Evolutionary conservation across 2,113 vertebrate genomes (phyloP).

Genomic region (Mungos mungo): DNA sequence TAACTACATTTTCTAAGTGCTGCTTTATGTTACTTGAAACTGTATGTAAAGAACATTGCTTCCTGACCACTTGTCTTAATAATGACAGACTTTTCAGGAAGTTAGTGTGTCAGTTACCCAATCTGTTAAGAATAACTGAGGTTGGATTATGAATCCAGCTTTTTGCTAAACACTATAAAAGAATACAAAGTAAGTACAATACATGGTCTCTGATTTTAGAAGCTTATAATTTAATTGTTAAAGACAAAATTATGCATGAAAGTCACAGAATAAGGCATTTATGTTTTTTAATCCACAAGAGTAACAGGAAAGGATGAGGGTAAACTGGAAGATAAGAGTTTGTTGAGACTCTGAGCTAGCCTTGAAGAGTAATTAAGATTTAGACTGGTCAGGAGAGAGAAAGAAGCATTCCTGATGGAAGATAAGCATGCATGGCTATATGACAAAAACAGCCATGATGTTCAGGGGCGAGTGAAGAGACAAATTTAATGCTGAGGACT

Average conservation of each 20-base stretch:
- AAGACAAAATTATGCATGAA: conserved; percentile 9
- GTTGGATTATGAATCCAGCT: neutral
- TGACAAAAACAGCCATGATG: neutral
- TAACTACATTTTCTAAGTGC: conserved; percentile 34
- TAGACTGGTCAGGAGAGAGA: neutral
- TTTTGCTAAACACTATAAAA: neutral
- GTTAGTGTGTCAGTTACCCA: neutral
- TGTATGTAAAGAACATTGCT: neutral
- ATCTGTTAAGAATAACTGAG: conserved; percentile 40
- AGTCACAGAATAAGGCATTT: neutral
- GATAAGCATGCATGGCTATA: neutral
- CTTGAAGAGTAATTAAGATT: conserved; percentile 39
- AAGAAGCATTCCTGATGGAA: neutral
- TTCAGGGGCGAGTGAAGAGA: neutral
- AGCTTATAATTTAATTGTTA: conserved; percentile 37
- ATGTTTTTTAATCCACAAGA: neutral
- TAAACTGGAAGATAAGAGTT: neutral
- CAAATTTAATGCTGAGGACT: neutral
- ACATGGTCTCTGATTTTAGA: neutral
- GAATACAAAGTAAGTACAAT: conserved; percentile 34
- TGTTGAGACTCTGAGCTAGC: neutral
- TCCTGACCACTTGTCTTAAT: neutral
- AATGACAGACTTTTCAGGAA: neutral
- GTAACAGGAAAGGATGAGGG: neutral
- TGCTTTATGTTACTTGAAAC: neutral